phyloP scores from a whole-genome alignment of 2,888 invertebrate species.

The Pollenia labialis region DNA sequence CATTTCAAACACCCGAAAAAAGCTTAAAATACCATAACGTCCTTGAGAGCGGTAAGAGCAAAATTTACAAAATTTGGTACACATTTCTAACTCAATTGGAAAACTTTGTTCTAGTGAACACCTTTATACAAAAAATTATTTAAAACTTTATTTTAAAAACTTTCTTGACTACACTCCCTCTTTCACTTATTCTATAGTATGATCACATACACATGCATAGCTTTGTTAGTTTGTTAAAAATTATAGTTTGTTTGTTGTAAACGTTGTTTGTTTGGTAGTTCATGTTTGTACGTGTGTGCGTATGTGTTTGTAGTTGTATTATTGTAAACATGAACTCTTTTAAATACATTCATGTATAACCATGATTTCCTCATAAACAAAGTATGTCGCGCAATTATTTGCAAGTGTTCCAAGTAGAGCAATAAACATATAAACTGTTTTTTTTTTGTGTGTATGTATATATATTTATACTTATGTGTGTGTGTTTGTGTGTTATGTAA shows the following conservation, averaged over 20 bases:
- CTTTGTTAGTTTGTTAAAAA: slow-evolving; percentile 59
- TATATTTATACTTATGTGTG: neutral
- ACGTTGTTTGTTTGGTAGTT: slow-evolving; percentile 31
- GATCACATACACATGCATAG: neutral
- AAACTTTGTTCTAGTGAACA: too few relatives aligned
- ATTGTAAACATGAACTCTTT: slow-evolving; percentile 70
- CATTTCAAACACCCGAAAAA: too few relatives aligned
- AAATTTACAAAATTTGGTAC: too few relatives aligned
- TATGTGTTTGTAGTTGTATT: slow-evolving; percentile 32
- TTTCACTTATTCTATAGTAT: neutral
- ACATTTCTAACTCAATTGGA: too few relatives aligned
- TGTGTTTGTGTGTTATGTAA: slow-evolving; percentile 14
- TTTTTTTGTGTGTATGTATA: neutral
- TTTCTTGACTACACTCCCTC: neutral
- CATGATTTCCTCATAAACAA: slow-evolving; percentile 79
- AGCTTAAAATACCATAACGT: too few relatives aligned
- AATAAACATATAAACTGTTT: slow-evolving; percentile 70
- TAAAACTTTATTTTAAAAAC: too few relatives aligned
- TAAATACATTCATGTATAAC: slow-evolving; percentile 68
- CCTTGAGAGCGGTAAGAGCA: too few relatives aligned
- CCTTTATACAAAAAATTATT: too few relatives aligned
- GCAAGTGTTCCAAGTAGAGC: slow-evolving; percentile 78
- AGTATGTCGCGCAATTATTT: slow-evolving; percentile 82
- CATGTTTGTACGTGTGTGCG: neutral
- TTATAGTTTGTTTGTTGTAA: slow-evolving; percentile 56